Evolutionary conservation across 2,888 invertebrate species (phyloP), one percentile per base, ranked within the genome.

Genomic region (Colletes collaris): DNA sequence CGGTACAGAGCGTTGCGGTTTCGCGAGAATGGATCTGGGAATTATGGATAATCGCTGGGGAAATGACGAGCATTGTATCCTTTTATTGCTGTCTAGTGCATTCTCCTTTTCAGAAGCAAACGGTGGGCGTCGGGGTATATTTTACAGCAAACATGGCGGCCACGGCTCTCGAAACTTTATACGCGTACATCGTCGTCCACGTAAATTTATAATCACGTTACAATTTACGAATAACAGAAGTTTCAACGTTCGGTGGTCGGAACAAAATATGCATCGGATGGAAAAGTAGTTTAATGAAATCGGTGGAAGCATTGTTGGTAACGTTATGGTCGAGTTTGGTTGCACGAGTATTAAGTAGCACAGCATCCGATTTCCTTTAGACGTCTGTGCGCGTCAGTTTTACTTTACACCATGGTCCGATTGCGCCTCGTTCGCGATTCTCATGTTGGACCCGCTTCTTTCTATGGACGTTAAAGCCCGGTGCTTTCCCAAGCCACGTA

Each of bases 371-470:
- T 76, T 65, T 69, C 62, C 66, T 46, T 44, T 70, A 27, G 49
- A 37, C 13, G 10, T 62, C 19, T 4, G 13, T 56, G 52, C 13
- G 19, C 19, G 56, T 75, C 56, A 71, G 79, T 67, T 72, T 80
- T 77, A 67, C 60, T 66, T 71, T 66, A 74, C 75, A 76, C 49
- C 70, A 66, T 71, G 75, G 58, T 65, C 78, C 69, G 80, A 83
- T 86, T 81, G 81, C 84, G 80, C 81, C 69, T 68, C 19, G 53
- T 60, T 53, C 70, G 63, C 68, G 69, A 59, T 76, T 80, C 76
- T 75, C 68, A 58, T 62, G 50, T 46, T 16, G 19, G 37, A 64
- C 49, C 72, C 59, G 67, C 66, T 78, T 68, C 72, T 62, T 74
- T 37, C 66, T 65, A n/a, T 10, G 64, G 40, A 40, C 40, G 40